Evolutionary conservation across 2,113 vertebrate genomes (phyloP).

Genomic region (Speoplatyrhinus poulsoni): DNA sequence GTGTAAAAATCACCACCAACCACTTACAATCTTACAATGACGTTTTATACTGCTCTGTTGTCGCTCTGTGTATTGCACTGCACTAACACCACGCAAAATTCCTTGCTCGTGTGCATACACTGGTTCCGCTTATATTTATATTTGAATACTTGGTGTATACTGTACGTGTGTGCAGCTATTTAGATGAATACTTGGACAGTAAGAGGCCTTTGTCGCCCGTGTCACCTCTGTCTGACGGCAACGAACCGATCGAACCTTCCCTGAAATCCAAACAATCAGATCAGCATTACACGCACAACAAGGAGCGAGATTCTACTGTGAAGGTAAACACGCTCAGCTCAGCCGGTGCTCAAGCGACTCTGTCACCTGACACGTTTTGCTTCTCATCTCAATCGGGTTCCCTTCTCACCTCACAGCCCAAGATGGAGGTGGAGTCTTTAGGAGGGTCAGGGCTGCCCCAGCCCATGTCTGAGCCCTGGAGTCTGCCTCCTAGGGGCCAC

Average conservation of each 20-base stretch:
- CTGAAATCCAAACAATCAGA: conserved; percentile 75
- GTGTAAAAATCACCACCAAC: no score
- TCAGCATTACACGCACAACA: conserved; percentile 50
- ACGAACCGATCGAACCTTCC: conserved; percentile 77
- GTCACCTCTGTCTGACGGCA: conserved; percentile 83
- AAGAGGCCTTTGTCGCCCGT: conserved; percentile 85
- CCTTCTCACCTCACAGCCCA: conserved; percentile 47
- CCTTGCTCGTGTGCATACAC: no score
- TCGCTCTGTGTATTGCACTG: no score
- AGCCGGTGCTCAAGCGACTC: background rate
- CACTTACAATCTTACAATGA: background rate
- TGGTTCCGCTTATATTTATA: background rate
- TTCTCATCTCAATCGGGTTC: conserved; percentile 14
- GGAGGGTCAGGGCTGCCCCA: conserved; percentile 63
- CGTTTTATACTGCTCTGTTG: no score
- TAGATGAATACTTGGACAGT: conserved; percentile 78
- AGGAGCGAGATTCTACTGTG: conserved; percentile 48
- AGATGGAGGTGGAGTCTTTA: conserved; percentile 68
- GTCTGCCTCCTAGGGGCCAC: conserved; percentile 45
- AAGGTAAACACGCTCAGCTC: conserved; percentile 48
- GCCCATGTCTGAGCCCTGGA: conserved; percentile 60
- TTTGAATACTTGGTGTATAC: background rate
- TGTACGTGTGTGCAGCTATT: conserved; percentile 50
- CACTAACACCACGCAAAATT: background rate
- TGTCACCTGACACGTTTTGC: background rate